phyloP scores from a whole-genome alignment of 1,140 invertebrate species.

The Diorhabda carinulata region DNA sequence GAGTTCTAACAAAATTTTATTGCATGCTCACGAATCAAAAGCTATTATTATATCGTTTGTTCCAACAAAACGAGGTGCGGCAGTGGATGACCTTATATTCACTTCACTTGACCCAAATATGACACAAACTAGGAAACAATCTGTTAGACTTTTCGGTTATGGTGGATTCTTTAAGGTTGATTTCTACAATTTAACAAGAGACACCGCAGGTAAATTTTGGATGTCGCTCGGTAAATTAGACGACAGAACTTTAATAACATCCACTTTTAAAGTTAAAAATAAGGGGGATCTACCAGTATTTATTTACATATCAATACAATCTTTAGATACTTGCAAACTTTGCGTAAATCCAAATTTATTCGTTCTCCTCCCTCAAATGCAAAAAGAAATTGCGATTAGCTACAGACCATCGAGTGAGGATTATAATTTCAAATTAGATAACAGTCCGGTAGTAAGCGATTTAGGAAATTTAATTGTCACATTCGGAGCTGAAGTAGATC shows the following conservation, averaged over 20 bases:
- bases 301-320: conserved; percentile 47
- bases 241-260: conserved; percentile 42
- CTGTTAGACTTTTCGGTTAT: conserved; percentile 50
- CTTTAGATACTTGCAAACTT: conserved; percentile 46
- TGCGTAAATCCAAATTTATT: conserved; percentile 29
- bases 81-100: conserved; percentile 50
- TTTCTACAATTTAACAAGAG: conserved; percentile 49
- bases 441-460: conserved; percentile 29
- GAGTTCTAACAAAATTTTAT: conserved; percentile 39
- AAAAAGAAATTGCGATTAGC: conserved; percentile 27
- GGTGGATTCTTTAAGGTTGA: conserved; percentile 50
- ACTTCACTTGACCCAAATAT: conserved; percentile 46
- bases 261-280: conserved; percentile 50
- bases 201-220: conserved; percentile 52
- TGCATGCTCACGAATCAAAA: conserved; percentile 52
- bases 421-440: conserved; percentile 27
- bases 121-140: conserved; percentile 41
- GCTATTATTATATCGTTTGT: conserved; percentile 48
- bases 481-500: conserved; percentile 35
- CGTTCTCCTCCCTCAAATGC: conserved; percentile 34
- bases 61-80: conserved; percentile 48
- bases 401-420: conserved; percentile 34
- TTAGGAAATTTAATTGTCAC: conserved; percentile 35
- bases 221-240: conserved; percentile 50
- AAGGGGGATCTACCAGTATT: conserved; percentile 50